These are phyloP conservation scores for Lepilemur ruficaudatus DNA, from an alignment of 2,797 vertebrate genomes.

Conservation along the genomic window DNA sequence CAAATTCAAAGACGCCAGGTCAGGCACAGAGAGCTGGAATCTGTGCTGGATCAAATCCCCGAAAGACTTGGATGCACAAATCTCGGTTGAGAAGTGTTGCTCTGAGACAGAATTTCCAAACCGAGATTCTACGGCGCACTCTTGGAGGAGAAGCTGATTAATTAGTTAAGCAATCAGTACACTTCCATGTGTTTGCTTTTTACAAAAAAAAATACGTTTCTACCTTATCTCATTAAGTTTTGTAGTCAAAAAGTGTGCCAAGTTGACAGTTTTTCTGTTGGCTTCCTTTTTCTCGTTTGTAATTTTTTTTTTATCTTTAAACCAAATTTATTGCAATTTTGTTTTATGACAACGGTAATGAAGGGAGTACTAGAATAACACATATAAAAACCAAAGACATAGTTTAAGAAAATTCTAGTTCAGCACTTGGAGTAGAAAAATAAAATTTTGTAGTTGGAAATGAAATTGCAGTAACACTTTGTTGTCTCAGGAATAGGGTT, in stretches of 20 bases:
- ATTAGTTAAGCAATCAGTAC: neutral
- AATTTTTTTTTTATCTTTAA: neutral
- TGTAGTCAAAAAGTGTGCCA: neutral
- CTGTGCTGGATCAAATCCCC: neutral
- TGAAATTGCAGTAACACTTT: neutral
- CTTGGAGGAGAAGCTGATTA: neutral
- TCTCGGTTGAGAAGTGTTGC: rapidly evolving
- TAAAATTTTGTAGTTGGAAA: neutral
- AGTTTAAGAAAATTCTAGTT: constrained; percentile 21
- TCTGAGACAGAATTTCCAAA: neutral
- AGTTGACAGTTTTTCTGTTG: neutral
- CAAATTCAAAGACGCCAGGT: neutral
- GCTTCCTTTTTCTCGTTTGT: neutral
- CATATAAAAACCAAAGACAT: neutral
- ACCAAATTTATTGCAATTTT: neutral
- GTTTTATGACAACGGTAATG: neutral
- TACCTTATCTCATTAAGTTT: too few species aligned
- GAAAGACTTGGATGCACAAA: neutral
- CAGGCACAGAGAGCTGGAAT: neutral
- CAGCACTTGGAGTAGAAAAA: neutral
- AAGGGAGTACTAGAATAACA: neutral
- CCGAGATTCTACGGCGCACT: neutral
- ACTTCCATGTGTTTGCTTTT: neutral
- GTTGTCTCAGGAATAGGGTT: neutral
- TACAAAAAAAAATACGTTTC: too few species aligned